Evolutionary conservation across 2,888 invertebrate genomes (phyloP).

Genomic region (Machimus rusticus): DNA sequence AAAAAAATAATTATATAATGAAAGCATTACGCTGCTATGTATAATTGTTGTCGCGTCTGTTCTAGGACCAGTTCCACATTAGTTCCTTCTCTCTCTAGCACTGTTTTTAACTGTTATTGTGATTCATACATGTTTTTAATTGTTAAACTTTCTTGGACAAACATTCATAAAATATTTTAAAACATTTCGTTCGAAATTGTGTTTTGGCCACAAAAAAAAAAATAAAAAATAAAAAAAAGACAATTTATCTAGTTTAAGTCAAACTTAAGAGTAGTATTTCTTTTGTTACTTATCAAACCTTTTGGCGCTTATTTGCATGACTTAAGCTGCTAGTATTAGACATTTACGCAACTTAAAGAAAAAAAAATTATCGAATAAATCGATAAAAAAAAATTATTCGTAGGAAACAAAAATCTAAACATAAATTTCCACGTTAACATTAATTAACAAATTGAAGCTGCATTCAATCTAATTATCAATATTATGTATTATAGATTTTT

Average conservation of each 20-base stretch:
- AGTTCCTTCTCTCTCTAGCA: constrained; percentile 3
- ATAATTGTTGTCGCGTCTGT: neutral
- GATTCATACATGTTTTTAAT: neutral
- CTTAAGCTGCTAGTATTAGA: neutral
- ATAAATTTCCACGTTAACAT: neutral
- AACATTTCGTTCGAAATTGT: neutral
- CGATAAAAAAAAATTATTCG: too few species aligned
- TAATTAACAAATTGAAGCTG: too few species aligned
- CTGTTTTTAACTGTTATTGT: neutral
- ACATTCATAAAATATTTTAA: neutral
- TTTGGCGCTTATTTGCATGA: neutral
- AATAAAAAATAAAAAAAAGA: neutral
- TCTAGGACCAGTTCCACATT: constrained; percentile 3
- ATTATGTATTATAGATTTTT: neutral
- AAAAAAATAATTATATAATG: neutral
- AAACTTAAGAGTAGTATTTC: neutral
- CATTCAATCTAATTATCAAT: neutral
- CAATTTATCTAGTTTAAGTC: neutral
- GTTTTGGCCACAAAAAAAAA: neutral
- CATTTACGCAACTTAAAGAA: neutral
- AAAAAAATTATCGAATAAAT: too few species aligned
- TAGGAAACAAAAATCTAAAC: too few species aligned
- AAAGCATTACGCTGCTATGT: neutral
- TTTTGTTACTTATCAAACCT: neutral
- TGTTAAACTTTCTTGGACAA: neutral